Evolutionary conservation across 1,140 invertebrate genomes (phyloP), one percentile per base, ranked within the genome.

Genomic region (Adelges cooleyi): DNA sequence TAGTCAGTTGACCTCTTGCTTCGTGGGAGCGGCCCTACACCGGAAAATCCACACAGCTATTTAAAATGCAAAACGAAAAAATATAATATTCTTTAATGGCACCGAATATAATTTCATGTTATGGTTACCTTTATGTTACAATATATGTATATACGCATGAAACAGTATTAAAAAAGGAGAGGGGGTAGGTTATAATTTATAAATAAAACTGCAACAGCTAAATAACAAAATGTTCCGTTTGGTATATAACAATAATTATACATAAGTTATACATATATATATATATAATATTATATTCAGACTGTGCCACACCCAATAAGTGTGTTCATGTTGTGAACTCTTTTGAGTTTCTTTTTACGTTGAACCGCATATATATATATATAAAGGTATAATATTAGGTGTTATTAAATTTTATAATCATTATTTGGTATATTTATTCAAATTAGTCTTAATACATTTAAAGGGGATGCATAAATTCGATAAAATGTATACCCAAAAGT

Each of bases 241-340:
- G 56, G 29, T 5, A 11, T 33, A 33, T 33, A 33, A 62, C 29
- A 48, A 62, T 62, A 48, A 62, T 62, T 62, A 62, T 48, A 48
- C 29, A 48, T 25, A 17, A n/a, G 13, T 25, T 18, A 44, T 42
- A 17, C 22, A 22, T 36, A 50, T 18, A 51, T n/a, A n/a, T n/a
- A n/a, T n/a, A n/a, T n/a, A n/a, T n/a, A n/a, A n/a, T 9, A 53
- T 25, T 23, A 56, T 59, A 59, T 59, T 25, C 53, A 27, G 53
- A 42, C 44, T 62, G 38, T 46, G 56, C 56, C 56, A 46, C 56
- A 62, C 56, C 56, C 56, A 48, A 44, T n/a, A n/a, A n/a, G n/a
- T 62, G 33, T 62, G 27, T 48, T 48, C 25, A 62, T 33, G 42
- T 48, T 62, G 27, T 59, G 44, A 33, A 33, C 29, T 29, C 42